phyloP scores from a whole-genome alignment of 2,113 vertebrate species.

The Ammodytes dubius region DNA sequence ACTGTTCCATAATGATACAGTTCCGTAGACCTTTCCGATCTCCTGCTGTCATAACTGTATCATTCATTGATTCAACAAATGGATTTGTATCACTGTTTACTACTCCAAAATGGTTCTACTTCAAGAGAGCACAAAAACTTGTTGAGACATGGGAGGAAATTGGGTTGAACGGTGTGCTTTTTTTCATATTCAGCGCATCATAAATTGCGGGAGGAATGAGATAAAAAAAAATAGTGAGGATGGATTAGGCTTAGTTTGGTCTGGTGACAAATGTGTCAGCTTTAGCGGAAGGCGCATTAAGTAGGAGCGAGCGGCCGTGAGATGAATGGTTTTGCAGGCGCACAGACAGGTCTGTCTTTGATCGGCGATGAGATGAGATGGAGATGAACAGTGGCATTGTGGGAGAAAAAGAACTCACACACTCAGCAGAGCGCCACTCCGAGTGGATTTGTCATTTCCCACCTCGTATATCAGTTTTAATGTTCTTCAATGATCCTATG shows the following conservation, averaged over 20 bases:
- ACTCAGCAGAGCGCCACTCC: slow-evolving; percentile 34
- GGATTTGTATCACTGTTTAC: not conserved
- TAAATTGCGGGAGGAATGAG: slow-evolving; percentile 3
- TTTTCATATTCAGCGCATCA: slow-evolving; percentile 18
- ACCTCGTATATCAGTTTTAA: slow-evolving; percentile 53
- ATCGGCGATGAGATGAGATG: slow-evolving; percentile 64
- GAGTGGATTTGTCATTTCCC: slow-evolving; percentile 52
- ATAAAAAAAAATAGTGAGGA: not conserved
- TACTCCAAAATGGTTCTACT: slow-evolving; percentile 16
- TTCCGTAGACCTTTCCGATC: slow-evolving; percentile 13
- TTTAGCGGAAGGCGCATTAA: slow-evolving; percentile 46
- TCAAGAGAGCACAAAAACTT: slow-evolving; percentile 15
- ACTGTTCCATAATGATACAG: slow-evolving; percentile 1
- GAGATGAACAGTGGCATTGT: slow-evolving; percentile 57
- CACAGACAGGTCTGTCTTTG: slow-evolving; percentile 57
- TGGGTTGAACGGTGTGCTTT: slow-evolving; percentile 1
- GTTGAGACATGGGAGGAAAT: slow-evolving; percentile 12
- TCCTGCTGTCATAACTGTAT: slow-evolving; percentile 23
- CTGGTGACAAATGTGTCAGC: slow-evolving; percentile 56
- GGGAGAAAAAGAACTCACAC: slow-evolving; percentile 35
- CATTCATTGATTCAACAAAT: slow-evolving; percentile 46
- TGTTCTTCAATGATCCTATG: slow-evolving; percentile 45
- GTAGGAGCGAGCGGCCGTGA: not conserved
- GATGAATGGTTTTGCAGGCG: slow-evolving; percentile 56
- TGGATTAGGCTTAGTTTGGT: slow-evolving; percentile 53